These are phyloP conservation scores for Australoheros facetus DNA, from an alignment of 2,797 vertebrate species.

Conservation along the genomic window DNA sequence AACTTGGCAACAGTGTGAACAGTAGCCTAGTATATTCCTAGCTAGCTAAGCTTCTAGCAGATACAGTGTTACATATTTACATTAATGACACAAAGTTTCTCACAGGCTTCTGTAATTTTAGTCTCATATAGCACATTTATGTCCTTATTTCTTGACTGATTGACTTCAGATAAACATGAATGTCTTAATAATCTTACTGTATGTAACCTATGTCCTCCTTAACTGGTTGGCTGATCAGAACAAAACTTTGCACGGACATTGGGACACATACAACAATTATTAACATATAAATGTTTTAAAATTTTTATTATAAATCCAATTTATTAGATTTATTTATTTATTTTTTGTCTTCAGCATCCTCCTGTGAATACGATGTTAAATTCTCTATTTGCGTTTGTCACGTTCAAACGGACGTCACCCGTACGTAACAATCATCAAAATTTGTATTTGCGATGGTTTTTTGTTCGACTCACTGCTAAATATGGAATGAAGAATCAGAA, in stretches of 20 bases:
- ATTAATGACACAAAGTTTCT: neutral
- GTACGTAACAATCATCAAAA: neutral
- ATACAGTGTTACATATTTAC: neutral
- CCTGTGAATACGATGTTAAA: neutral
- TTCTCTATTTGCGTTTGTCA: neutral
- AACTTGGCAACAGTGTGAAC: too few relatives aligned
- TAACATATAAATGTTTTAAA: neutral
- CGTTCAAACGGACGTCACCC: neutral
- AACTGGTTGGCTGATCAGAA: accelerated
- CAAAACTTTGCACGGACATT: neutral
- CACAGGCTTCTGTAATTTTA: neutral
- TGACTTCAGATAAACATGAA: neutral
- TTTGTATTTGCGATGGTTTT: neutral
- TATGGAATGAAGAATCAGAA: neutral
- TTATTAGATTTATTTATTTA: neutral
- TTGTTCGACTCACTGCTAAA: neutral
- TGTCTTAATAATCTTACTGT: neutral
- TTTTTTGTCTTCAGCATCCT: neutral
- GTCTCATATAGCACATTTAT: neutral
- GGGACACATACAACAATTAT: neutral
- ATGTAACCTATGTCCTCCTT: neutral
- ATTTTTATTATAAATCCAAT: neutral
- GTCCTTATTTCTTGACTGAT: neutral
- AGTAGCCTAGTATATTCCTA: neutral
- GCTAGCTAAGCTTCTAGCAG: neutral